Conservation (phyloP, 1,140 invertebrate genomes). For the Wiebesia pumilae region DNA sequence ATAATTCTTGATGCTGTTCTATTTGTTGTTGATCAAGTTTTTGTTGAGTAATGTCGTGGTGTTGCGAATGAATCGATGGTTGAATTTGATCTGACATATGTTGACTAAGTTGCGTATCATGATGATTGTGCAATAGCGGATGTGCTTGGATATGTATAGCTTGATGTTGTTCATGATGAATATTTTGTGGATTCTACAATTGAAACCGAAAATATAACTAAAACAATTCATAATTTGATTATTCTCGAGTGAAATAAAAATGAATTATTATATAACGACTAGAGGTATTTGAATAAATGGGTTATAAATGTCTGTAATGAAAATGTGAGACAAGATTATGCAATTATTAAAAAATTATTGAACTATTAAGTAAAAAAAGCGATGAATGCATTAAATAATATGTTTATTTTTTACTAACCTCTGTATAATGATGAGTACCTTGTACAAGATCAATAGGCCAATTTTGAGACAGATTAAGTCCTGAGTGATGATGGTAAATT, state of each 20-base stretch:
- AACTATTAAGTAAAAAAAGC: neutral
- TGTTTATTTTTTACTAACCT: conserved; percentile 58
- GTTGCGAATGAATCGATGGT: conserved; percentile 55
- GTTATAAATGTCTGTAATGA: neutral
- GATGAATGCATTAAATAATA: neutral
- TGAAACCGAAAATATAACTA: neutral
- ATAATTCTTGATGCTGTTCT: conserved; percentile 43
- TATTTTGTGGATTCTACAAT: conserved; percentile 57
- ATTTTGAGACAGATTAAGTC: conserved; percentile 66
- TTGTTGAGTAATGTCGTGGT: conserved; percentile 51
- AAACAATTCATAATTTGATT: neutral
- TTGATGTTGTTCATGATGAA: conserved; percentile 58
- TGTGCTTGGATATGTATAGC: conserved; percentile 53
- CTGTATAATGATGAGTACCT: conserved; percentile 66
- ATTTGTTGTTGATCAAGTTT: conserved; percentile 44
- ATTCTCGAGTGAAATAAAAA: neutral
- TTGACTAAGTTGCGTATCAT: conserved; percentile 62
- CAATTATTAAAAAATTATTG: neutral
- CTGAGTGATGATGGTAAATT: conserved; percentile 66
- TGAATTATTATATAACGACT: neutral
- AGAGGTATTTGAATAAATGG: neutral
- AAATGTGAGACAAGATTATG: neutral
- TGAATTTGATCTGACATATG: conserved; percentile 59
- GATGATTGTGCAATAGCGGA: conserved; percentile 56
- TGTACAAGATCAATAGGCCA: conserved; percentile 72